These are phyloP conservation scores for Anguilla pacifica DNA, from an alignment of 2,797 vertebrate species.

Conservation along the genomic window DNA sequence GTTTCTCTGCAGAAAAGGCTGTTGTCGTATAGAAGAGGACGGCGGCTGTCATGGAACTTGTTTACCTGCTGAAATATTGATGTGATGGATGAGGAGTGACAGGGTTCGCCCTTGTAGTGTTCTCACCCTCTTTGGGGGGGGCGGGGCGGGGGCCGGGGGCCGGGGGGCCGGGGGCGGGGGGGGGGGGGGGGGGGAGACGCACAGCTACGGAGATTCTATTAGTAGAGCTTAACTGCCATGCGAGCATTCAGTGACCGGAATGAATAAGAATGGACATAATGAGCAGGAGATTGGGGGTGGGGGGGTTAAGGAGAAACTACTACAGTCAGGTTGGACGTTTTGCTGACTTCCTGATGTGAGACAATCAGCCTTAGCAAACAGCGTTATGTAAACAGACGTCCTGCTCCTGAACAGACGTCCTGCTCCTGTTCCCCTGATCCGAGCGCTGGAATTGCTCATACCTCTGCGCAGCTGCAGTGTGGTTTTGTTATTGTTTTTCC, in stretches of 20 bases:
- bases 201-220: constrained; percentile 59
- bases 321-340: background rate
- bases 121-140: background rate
- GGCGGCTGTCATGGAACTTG: background rate
- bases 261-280: background rate
- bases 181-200: background rate
- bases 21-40: background rate
- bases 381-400: background rate
- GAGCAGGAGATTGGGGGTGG: background rate
- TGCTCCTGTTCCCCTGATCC: background rate
- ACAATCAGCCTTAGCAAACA: background rate
- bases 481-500: background rate
- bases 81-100: background rate
- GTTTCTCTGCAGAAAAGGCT: background rate
- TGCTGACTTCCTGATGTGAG: background rate
- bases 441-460: background rate
- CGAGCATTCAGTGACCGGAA: constrained; percentile 26
- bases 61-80: background rate
- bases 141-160: no score
- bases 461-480: background rate
- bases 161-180: no score
- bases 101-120: background rate
- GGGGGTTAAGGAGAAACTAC: background rate
- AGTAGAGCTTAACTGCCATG: constrained; percentile 64
- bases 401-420: no score